Conservation (phyloP, 2,888 invertebrate genomes). For the Drosophila limbata region DNA sequence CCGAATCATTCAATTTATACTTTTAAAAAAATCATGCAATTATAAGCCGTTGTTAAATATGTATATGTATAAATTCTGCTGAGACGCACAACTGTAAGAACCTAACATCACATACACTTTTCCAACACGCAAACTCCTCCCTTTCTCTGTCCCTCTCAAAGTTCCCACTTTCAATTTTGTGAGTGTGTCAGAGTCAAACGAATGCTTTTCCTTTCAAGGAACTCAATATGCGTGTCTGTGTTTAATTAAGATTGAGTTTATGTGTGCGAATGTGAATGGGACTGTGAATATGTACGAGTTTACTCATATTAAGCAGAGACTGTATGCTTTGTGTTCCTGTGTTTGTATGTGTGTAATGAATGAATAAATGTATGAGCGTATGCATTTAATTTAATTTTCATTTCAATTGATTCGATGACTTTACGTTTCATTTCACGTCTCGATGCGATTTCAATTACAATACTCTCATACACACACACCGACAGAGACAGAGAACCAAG, state of each 20-base stretch:
- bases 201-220: conserved; percentile 67
- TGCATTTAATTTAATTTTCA: conserved; percentile 81
- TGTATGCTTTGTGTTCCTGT: conserved; percentile 6
- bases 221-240: conserved; percentile 71
- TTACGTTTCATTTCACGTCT: conserved; percentile 79
- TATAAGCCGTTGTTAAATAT: not conserved
- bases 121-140: no score
- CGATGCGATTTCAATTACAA: conserved; percentile 78
- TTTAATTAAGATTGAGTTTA: conserved; percentile 74
- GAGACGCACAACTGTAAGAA: conserved; percentile 38
- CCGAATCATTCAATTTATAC: no score
- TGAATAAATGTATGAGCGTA: conserved; percentile 76
- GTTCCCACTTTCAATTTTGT: conserved; percentile 3
- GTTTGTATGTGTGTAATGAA: conserved; percentile 31
- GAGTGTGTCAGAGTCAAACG: conserved; percentile 46
- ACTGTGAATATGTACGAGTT: conserved; percentile 23
- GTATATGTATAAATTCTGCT: conserved; percentile 18
- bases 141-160: not conserved
- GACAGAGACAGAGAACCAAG: conserved; percentile 14
- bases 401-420: conserved; percentile 80
- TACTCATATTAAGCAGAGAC: conserved; percentile 20
- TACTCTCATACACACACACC: conserved; percentile 2
- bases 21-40: no score
- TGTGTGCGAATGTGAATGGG: conserved; percentile 40
- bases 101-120: conserved; percentile 5